These are phyloP conservation scores for Montipora capricornis DNA, from an alignment of 64 coral and sea anemone genomes.

Conservation along the genomic window DNA sequence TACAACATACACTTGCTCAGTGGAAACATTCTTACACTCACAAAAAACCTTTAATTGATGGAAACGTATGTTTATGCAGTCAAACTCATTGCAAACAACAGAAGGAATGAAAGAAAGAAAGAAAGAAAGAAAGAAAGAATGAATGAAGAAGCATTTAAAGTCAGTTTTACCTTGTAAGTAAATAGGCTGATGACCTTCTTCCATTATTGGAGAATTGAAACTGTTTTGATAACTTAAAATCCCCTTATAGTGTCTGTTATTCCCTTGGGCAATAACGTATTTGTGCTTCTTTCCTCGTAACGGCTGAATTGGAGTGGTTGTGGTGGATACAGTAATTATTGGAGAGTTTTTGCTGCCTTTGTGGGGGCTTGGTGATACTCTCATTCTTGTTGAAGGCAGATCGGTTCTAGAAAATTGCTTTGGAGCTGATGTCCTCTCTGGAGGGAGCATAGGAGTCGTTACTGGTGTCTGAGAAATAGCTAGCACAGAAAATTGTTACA, in stretches of 20 bases:
- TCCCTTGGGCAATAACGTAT: slow-evolving; percentile 73
- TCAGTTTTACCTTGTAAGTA: slow-evolving; percentile 55
- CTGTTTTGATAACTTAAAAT: background rate
- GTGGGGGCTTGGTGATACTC: slow-evolving; percentile 57
- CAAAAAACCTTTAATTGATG: no score
- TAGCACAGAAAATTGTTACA: background rate
- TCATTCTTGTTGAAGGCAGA: slow-evolving; percentile 36
- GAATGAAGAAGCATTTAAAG: background rate
- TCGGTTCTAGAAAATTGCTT: background rate
- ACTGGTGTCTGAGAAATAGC: background rate
- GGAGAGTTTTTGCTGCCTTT: slow-evolving; percentile 38
- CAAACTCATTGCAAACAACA: no score
- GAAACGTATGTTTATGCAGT: no score
- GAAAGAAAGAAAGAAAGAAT: no score
- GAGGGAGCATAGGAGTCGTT: background rate
- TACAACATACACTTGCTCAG: no score
- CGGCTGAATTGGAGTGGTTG: slow-evolving; percentile 49
- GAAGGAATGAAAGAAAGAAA: no score
- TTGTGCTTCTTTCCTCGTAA: slow-evolving; percentile 48
- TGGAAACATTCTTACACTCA: no score
- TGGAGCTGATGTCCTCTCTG: background rate
- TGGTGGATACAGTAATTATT: slow-evolving; percentile 48
- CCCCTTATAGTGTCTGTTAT: slow-evolving; percentile 34
- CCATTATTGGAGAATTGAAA: background rate
- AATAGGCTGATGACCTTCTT: slow-evolving; percentile 51